A percentile compares a stretch with the other conserved stretches of the same genome.
These are phyloP conservation scores for Lordiphosa andalusiaca DNA, from an alignment of 2,888 invertebrate genomes.

Conservation along the genomic window DNA sequence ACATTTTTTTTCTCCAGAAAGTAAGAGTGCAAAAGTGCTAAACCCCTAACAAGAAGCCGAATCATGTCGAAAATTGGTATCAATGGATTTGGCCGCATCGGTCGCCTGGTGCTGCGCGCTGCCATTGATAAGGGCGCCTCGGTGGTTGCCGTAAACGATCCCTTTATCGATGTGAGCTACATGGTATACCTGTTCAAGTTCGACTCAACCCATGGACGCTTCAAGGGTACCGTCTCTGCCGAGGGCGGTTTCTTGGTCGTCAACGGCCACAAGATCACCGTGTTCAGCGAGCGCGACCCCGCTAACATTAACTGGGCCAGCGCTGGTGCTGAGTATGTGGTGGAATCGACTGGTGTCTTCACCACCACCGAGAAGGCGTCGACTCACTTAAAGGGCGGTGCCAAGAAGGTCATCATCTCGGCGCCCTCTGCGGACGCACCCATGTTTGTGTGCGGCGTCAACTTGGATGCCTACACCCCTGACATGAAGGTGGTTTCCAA, in stretches of 20 bases:
- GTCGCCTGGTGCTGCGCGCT: slow-evolving; percentile 83
- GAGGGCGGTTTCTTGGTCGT: slow-evolving; percentile 91
- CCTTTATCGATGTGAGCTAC: slow-evolving; percentile 97
- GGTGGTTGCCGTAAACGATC: slow-evolving; percentile 97
- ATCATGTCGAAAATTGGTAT: slow-evolving; percentile 88
- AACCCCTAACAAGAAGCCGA: slow-evolving; percentile 2
- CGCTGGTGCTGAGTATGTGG: slow-evolving; percentile 96
- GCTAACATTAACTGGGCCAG: slow-evolving; percentile 79
- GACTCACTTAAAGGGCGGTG: slow-evolving; percentile 94
- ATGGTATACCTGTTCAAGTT: slow-evolving; percentile 99
- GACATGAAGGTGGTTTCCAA: slow-evolving; percentile 93
- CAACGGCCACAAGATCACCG: slow-evolving; percentile 91
- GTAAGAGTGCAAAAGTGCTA: slow-evolving; percentile 18
- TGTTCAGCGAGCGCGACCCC: slow-evolving; percentile 76
- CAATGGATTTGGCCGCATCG: slow-evolving; percentile 99
- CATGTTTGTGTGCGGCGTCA: slow-evolving; percentile 99
- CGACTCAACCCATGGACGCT: slow-evolving; percentile 98
- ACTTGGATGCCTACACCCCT: slow-evolving; percentile 93
- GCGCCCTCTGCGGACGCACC: slow-evolving; percentile 99
- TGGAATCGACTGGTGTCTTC: slow-evolving; percentile 99
- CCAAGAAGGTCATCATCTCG: slow-evolving; percentile 98
- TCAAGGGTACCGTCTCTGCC: slow-evolving; percentile 93
- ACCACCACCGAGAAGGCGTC: slow-evolving; percentile 97
- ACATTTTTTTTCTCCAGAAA: slow-evolving; percentile 30
- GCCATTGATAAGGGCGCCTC: slow-evolving; percentile 86